A percentile compares a stretch with the other conserved stretches of the same genome.
Conservation (phyloP, 2,797 vertebrate species). For the Aeoliscus strigatus region DNA sequence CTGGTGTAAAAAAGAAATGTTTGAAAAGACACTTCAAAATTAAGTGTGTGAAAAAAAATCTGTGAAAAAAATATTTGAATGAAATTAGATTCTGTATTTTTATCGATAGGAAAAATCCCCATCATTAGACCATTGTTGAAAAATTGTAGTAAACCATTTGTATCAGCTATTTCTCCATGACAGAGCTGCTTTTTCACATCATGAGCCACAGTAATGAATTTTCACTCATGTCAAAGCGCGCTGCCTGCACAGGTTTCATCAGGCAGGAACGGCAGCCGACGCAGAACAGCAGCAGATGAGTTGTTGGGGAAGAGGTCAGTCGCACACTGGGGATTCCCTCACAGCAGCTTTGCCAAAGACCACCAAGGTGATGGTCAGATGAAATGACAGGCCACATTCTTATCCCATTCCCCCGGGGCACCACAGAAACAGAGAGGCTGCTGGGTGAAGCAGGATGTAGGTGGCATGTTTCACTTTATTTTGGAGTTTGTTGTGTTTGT, state of each 20-base stretch:
- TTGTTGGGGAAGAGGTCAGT: conserved; percentile 62
- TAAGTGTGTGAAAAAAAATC: too few relatives aligned
- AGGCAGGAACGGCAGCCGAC: conserved; percentile 43
- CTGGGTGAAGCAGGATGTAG: conserved; percentile 18
- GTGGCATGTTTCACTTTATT: conserved; percentile 31
- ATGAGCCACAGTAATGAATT: conserved; percentile 55
- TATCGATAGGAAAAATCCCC: too few relatives aligned
- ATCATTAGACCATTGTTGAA: too few relatives aligned
- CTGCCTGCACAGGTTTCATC: conserved; percentile 61
- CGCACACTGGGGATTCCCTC: conserved; percentile 49
- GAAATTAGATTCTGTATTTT: too few relatives aligned
- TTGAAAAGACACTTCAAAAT: too few relatives aligned
- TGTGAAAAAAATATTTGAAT: too few relatives aligned
- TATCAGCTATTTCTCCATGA: conserved; percentile 3
- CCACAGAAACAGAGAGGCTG: conserved; percentile 22
- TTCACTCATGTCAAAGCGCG: conserved; percentile 52
- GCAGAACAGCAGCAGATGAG: conserved; percentile 62
- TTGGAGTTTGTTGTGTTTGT: conserved; percentile 28
- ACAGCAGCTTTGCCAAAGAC: conserved; percentile 65
- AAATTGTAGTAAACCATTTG: too few relatives aligned
- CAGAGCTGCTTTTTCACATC: conserved; percentile 30
- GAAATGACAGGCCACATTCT: conserved; percentile 58
- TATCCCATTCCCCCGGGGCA: conserved; percentile 29
- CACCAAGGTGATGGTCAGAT: conserved; percentile 63
- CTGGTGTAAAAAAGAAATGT: too few relatives aligned